Percentiles rank a stretch among this genome's conserved stretches.
phyloP scores from a whole-genome alignment of 2,113 vertebrate genomes.

The Cyanocitta stelleri region DNA sequence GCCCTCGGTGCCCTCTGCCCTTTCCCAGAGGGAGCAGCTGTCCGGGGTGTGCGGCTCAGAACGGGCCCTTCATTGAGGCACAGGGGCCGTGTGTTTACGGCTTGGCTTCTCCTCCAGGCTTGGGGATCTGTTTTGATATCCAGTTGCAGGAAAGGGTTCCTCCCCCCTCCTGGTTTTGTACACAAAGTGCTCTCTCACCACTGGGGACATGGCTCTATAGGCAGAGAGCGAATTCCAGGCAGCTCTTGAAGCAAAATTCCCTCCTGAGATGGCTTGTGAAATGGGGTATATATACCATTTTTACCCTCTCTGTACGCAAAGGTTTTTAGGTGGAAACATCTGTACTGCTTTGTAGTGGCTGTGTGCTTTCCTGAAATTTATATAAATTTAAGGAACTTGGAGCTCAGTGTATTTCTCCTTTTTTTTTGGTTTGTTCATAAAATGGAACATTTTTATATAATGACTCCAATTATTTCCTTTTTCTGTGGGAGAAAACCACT shows the following conservation, averaged over 20 bases:
- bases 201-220: conserved; percentile 27
- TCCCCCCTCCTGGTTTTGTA: conserved; percentile 15
- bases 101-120: neutral
- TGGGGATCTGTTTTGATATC: conserved; percentile 49
- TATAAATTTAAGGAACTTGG: neutral
- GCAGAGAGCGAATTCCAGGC: conserved; percentile 25
- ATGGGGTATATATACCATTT: neutral
- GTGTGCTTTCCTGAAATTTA: neutral
- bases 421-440: neutral
- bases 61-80: conserved; percentile 36
- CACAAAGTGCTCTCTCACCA: conserved; percentile 45
- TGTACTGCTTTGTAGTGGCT: neutral
- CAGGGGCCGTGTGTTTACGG: conserved; percentile 21
- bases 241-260: conserved; percentile 5
- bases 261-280: conserved; percentile 17
- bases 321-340: neutral
- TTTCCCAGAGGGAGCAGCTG: conserved; percentile 66
- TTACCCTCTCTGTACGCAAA: neutral
- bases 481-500: neutral
- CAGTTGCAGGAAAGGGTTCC: conserved; percentile 53
- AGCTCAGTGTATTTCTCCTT: neutral
- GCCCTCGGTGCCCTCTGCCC: conserved; percentile 57
- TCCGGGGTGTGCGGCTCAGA: neutral
- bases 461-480: neutral
- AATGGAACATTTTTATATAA: neutral